Evolutionary conservation across 2,888 invertebrate species (phyloP).

Genomic region (Philereme vetulata): DNA sequence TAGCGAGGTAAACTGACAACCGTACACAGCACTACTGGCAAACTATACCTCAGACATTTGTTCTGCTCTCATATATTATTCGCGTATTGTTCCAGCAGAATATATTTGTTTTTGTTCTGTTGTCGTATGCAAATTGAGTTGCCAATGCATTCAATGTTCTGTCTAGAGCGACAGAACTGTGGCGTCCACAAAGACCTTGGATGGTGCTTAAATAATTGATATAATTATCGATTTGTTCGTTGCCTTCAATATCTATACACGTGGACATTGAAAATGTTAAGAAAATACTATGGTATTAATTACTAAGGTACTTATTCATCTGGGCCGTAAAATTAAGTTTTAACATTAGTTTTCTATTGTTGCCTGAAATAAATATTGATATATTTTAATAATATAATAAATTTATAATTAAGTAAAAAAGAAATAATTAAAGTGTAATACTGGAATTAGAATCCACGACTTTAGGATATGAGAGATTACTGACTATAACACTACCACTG

Average conservation of each 20-base stretch:
- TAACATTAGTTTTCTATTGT: no score
- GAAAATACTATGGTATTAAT: no score
- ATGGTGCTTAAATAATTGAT: constrained; percentile 2
- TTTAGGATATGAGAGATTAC: no score
- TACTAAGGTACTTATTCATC: no score
- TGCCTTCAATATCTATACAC: background rate
- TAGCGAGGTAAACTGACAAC: constrained; percentile 46
- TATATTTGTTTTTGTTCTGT: constrained; percentile 37
- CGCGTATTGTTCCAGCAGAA: constrained; percentile 29
- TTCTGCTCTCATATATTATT: constrained; percentile 35
- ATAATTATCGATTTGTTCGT: background rate
- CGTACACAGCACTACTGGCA: constrained; percentile 46
- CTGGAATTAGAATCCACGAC: no score
- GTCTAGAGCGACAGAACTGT: constrained; percentile 6
- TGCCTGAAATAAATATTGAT: no score
- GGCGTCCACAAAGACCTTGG: constrained; percentile 19
- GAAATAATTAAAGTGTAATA: no score
- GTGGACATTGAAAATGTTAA: background rate
- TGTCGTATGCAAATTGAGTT: constrained; percentile 36
- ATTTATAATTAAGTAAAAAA: no score
- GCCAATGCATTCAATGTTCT: constrained; percentile 27
- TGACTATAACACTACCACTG: no score
- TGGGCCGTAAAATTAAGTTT: no score
- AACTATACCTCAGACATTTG: constrained; percentile 50
- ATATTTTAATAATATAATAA: no score